Base-by-base conservation (phyloP, 2,797 vertebrate genomes). In the Amniataba percoides region DNA sequence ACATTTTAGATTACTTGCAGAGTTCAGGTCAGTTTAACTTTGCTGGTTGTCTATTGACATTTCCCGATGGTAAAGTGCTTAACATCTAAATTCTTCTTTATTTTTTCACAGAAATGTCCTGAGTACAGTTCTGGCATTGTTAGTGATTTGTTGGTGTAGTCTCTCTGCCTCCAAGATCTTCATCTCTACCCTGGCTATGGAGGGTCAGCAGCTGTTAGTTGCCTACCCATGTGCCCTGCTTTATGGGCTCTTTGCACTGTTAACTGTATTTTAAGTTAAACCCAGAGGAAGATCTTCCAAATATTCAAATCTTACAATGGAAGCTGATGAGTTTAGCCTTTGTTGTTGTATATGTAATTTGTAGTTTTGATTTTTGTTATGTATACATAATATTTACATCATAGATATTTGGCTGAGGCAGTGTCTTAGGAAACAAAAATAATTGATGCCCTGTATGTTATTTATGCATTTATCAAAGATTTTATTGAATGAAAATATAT, bases 131-230 rank as follows among this genome's bases (percentile, higher is more conserved):
- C 92, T 98, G 74, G 95, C 96, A 1, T 89, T 95, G 68, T 83
- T 93, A 21, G 94, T 96, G 80, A 97, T 98, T 68, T 95, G 96
- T 81, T 98, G 97, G 97, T 98, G 97, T 90, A 97, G 97, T 68
- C 95, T 97, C 78, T 99, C 97, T 0, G 97, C 97, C 67, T 98
- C 97, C 74, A 98, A 98, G 93, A 97, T 98, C 94, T 97, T 98
- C 86, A 99, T 96, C 90, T 98, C 97, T 77, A 97, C 97, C 65
- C 92, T 98, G 92, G 95, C 95, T 40, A 98, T 98, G 97, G 96
- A 98, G 27, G 96, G 96, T 75, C 97, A 98, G 66, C 97, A 99
- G 82, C 95, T 98, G 61, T 88, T 99, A 69, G 97, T 98, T 61
- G 97, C 97, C 0, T 98, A 98, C 68, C 97, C 97, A 16, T 98